These are phyloP conservation scores for Rhynchopsitta pachyrhyncha DNA, from an alignment of 2,113 vertebrate genomes.

Conservation along the genomic window DNA sequence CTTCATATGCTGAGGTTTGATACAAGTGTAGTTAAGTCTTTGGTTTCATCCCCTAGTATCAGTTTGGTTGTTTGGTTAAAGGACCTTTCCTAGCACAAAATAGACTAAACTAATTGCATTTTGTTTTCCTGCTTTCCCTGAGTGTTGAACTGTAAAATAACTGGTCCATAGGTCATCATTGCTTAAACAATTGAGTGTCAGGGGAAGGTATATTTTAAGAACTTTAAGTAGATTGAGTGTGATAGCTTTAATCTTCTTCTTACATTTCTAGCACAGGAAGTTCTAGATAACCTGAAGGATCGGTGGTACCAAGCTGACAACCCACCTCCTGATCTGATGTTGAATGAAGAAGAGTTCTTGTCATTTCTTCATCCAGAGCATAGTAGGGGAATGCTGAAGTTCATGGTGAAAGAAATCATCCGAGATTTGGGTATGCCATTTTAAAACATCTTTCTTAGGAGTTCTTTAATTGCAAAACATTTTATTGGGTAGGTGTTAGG, in stretches of 20 bases:
- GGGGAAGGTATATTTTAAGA: background rate
- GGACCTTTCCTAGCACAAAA: background rate
- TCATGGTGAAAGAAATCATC: slow-evolving; percentile 96
- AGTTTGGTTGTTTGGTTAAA: background rate
- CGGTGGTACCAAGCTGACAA: slow-evolving; percentile 97
- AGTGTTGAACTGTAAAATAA: background rate
- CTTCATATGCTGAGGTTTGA: background rate
- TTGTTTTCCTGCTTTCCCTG: background rate
- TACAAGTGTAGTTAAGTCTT: background rate
- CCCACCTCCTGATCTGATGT: slow-evolving; percentile 85
- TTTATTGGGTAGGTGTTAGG: background rate
- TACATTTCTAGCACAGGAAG: slow-evolving; percentile 86
- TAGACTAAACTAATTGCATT: background rate
- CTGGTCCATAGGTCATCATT: background rate
- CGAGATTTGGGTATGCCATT: slow-evolving; percentile 84
- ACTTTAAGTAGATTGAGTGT: background rate
- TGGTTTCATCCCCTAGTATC: background rate
- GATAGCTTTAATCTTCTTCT: background rate
- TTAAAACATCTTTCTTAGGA: background rate
- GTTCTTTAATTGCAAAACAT: background rate
- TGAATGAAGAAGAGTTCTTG: slow-evolving; percentile 91
- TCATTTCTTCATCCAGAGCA: slow-evolving; percentile 95
- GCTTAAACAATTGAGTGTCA: background rate
- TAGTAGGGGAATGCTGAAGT: slow-evolving; percentile 92
- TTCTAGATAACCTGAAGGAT: slow-evolving; percentile 93